Evolutionary conservation across 1,140 invertebrate species (phyloP).

Genomic region (Solen grandis): DNA sequence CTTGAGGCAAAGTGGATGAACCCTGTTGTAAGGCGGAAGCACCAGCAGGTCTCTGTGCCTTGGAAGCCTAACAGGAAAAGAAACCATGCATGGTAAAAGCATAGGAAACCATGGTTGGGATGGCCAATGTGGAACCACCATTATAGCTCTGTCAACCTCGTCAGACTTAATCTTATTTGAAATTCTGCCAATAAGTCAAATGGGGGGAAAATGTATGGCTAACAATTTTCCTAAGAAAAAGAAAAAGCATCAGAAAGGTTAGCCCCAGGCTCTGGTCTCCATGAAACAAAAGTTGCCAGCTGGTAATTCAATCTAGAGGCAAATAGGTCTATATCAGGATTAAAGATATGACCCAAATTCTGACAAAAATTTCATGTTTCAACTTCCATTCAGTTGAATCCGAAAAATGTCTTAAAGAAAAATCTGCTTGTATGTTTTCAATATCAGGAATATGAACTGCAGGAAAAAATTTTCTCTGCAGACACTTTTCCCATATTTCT

Average conservation of each 20-base stretch:
- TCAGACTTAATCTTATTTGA: too few relatives aligned
- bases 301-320: slow-evolving; percentile 58
- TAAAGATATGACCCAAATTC: slow-evolving; percentile 7
- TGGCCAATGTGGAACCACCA: too few relatives aligned
- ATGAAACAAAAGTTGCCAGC: slow-evolving; percentile 55
- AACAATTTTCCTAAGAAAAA: slow-evolving; percentile 29
- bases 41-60: slow-evolving; percentile 26
- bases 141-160: slow-evolving; percentile 24
- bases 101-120: too few relatives aligned
- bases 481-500: slow-evolving; percentile 57
- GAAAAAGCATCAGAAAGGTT: slow-evolving; percentile 55
- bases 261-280: slow-evolving; percentile 58
- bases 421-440: slow-evolving; percentile 44
- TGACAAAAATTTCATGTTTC: slow-evolving; percentile 46
- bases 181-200: slow-evolving; percentile 56
- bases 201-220: slow-evolving; percentile 52
- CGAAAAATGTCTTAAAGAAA: too few relatives aligned
- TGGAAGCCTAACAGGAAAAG: slow-evolving; percentile 49
- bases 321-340: slow-evolving; percentile 62
- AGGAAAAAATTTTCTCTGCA: slow-evolving; percentile 30
- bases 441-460: slow-evolving; percentile 37
- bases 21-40: slow-evolving; percentile 11
- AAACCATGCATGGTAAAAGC: slow-evolving; percentile 30
- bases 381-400: too few relatives aligned
- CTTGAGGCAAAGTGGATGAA: slow-evolving; percentile 34